These are phyloP conservation scores for Cydia splendana DNA, from an alignment of 1,140 invertebrate genomes.

Conservation along the genomic window DNA sequence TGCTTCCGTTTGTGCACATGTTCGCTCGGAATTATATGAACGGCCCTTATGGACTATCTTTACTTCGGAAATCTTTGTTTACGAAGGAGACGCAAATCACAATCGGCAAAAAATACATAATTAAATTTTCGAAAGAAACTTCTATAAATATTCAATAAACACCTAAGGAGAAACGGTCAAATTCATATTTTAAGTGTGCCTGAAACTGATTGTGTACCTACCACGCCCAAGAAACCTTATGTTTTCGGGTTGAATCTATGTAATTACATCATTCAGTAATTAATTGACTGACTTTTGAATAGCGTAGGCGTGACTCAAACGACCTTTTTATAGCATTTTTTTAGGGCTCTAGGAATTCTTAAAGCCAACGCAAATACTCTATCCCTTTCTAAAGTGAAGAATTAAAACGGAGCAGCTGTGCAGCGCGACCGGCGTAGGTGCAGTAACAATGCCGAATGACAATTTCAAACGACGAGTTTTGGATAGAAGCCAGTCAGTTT, in stretches of 20 bases:
- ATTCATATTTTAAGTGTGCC: background rate
- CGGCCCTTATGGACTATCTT: no score
- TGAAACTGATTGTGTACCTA: background rate
- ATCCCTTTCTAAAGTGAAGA: background rate
- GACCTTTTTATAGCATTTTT: background rate
- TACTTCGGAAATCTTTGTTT: no score
- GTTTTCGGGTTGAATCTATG: background rate
- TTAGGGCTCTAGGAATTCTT: constrained; percentile 9
- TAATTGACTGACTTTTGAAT: background rate
- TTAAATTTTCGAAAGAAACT: no score
- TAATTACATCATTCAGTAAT: background rate
- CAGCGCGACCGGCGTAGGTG: background rate
- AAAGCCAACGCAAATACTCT: background rate
- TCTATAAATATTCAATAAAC: background rate
- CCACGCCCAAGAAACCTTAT: background rate
- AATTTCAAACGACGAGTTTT: constrained; percentile 18
- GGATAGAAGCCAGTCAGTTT: constrained; percentile 24
- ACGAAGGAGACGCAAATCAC: no score
- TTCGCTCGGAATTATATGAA: no score
- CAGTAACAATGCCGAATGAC: constrained; percentile 22
- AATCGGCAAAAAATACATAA: no score
- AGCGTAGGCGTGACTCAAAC: background rate
- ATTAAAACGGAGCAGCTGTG: background rate
- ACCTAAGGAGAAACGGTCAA: background rate
- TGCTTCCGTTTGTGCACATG: no score